These are phyloP conservation scores for Epizoanthus ramosus DNA, from an alignment of 92 coral and sea anemone genomes.

Conservation along the genomic window DNA sequence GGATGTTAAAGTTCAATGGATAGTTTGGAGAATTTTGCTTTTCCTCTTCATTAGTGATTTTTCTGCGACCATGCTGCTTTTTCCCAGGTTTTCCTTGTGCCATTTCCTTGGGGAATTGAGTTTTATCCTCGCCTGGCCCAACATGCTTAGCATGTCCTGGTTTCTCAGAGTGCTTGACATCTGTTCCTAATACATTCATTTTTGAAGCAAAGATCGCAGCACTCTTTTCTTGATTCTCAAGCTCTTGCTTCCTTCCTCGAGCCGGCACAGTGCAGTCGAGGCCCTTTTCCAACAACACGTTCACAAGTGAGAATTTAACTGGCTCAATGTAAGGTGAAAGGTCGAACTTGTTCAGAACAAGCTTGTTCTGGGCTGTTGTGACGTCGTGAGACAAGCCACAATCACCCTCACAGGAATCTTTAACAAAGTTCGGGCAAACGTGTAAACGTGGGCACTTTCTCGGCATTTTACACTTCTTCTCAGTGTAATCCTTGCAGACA, in stretches of 20 bases:
- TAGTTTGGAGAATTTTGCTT: background rate
- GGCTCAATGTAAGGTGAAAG: constrained; percentile 35
- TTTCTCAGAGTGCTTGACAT: background rate
- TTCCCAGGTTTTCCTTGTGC: constrained; percentile 3
- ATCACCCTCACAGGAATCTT: constrained; percentile 25
- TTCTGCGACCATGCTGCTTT: background rate
- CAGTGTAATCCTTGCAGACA: constrained; percentile 42
- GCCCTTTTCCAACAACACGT: constrained; percentile 12
- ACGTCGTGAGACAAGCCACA: constrained; percentile 41
- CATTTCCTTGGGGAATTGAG: background rate
- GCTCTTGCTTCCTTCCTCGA: constrained; percentile 7
- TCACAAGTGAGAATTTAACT: background rate
- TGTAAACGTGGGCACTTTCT: constrained; percentile 41
- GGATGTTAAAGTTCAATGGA: background rate
- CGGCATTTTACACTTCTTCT: constrained; percentile 19
- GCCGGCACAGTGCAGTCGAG: background rate
- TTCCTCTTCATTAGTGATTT: background rate
- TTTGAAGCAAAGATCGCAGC: background rate
- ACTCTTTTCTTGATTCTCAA: background rate
- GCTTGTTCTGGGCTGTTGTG: constrained; percentile 38
- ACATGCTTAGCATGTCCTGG: background rate
- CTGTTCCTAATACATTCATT: background rate
- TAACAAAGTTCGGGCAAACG: constrained; percentile 42
- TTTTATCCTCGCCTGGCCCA: background rate
- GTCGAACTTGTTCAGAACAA: constrained; percentile 12